Evolutionary conservation across 2,113 vertebrate genomes (phyloP), one percentile per base, ranked within the genome.

Genomic region (Paramormyrops kingsleyae): DNA sequence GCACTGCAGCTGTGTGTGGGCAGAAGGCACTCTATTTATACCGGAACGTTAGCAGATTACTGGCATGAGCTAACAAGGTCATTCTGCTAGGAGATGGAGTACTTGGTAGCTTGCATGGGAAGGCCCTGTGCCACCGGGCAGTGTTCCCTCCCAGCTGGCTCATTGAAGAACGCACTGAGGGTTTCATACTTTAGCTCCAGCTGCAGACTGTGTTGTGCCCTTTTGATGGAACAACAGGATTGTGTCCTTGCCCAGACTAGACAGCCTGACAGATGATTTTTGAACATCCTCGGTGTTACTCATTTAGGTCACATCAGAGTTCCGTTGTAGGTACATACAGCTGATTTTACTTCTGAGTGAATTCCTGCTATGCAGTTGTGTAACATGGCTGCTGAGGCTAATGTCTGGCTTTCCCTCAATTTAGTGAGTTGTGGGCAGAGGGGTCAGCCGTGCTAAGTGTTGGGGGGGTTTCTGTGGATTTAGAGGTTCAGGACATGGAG

Each of bases 21-120:
- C 44, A 84, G 83, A 84, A 84, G 83, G 44, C 83, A 47, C 35
- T n/a, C 39, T 84, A 84, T 84, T n/a, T 84, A 47, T 84, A 47
- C 83, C 21, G 13, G 19, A 46, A 42, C 1, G 44, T 27, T 84
- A 46, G 83, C 83, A 84, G 83, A 47, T 84, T 84, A 84, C 5
- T 0, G 15, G 44, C 83, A 10, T 84, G 83, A 84, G 19, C 83
- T 84, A 84, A 47, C 83, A 46, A 84, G 83, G 83, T 84, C 83
- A 46, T 84, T 46, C 83, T 84, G 44, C 24, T 84, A n/a, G 44
- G 42, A 44, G 39, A 46, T 47, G 44, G 83, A 84, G 83, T 0
- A 10, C 24, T n/a, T 47, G 19, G 44, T 47, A 24, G 44, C 21
- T 44, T 24, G 83, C 39, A n/a, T 24, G 42, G 42, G 39, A 46